Percentiles rank a stretch among this genome's conserved stretches.
Conservation (phyloP, 2,888 invertebrate genomes). For the Eupithecia centaureata region DNA sequence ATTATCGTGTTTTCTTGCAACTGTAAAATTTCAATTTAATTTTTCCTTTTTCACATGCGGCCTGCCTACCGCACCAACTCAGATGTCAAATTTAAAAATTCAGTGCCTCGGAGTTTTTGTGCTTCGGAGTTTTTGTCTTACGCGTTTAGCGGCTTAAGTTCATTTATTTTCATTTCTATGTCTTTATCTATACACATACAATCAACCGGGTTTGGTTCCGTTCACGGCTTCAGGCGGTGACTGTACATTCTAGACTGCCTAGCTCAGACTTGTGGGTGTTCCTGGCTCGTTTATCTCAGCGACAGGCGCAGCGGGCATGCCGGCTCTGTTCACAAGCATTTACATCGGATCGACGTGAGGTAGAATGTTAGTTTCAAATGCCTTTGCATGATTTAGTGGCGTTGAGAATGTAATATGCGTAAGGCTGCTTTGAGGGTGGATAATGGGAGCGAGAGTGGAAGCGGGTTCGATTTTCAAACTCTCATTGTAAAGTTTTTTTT, state of each 20-base stretch:
- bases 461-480: too few species aligned
- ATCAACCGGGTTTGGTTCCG: too few species aligned
- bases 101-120: neutral
- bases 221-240: neutral
- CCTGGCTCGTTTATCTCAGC: constrained; percentile 30
- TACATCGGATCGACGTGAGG: constrained; percentile 16
- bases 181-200: too few species aligned
- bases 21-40: neutral
- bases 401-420: constrained; percentile 2
- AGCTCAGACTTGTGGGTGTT: constrained; percentile 32
- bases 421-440: neutral
- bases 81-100: neutral
- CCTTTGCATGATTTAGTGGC: constrained; percentile 18
- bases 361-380: constrained; percentile 19
- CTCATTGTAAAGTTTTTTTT: too few species aligned
- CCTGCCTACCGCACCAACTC: too few species aligned
- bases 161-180: too few species aligned
- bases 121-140: neutral
- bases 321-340: constrained; percentile 26
- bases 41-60: too few species aligned
- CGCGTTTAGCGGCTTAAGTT: neutral
- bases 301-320: constrained; percentile 19
- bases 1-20: neutral
- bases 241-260: constrained; percentile 3
- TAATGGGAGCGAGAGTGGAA: neutral